Evolutionary conservation across 2,888 invertebrate species (phyloP).

Genomic region (Torymus aiolomorphi): DNA sequence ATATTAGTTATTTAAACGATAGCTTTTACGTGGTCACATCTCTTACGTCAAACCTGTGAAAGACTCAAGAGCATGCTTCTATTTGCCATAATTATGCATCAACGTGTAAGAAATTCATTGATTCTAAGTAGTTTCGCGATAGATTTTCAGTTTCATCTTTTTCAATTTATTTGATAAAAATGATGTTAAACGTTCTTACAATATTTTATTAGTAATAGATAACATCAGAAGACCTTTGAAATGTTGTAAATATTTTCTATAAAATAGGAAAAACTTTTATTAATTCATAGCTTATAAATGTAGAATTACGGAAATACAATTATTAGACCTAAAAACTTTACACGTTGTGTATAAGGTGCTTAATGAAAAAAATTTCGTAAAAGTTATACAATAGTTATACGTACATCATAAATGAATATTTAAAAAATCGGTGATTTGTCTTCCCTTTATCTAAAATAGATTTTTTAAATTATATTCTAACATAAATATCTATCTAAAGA

Average conservation of each 20-base stretch:
- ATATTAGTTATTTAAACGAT: too few species aligned
- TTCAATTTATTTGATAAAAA: too few species aligned
- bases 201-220: constrained; percentile 1
- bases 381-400: too few species aligned
- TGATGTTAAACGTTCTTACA: constrained; percentile 9
- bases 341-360: not conserved
- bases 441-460: constrained; percentile 14
- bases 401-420: too few species aligned
- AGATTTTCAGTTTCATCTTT: constrained; percentile 1
- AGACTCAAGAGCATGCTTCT: too few species aligned
- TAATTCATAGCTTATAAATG: too few species aligned
- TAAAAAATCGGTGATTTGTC: constrained; percentile 14
- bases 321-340: not conserved
- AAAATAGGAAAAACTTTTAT: not conserved
- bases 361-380: too few species aligned
- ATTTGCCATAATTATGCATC: too few species aligned
- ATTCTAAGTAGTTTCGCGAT: too few species aligned
- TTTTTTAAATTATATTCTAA: constrained; percentile 15
- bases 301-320: constrained; percentile 5
- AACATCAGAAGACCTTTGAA: constrained; percentile 9
- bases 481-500: constrained; percentile 6
- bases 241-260: not conserved
- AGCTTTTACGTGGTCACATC: too few species aligned
- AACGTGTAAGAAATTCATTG: too few species aligned
- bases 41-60: too few species aligned